Percentiles rank a stretch among this genome's conserved stretches.
Evolutionary conservation across 2,888 invertebrate species (phyloP).

Genomic region (Cistogaster globosa): DNA sequence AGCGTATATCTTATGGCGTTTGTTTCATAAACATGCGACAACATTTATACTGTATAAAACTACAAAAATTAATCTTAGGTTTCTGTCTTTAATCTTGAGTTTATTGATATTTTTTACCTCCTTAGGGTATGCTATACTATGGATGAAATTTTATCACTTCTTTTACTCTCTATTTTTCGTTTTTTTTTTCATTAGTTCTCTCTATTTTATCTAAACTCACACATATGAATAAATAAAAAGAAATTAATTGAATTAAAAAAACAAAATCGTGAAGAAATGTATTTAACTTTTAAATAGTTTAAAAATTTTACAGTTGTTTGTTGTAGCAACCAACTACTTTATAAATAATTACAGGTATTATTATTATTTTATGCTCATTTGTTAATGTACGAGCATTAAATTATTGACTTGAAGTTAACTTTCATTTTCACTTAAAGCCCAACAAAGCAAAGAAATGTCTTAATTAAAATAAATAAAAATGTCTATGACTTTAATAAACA

Average conservation of each 20-base stretch:
- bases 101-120: background rate
- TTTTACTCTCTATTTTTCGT: background rate
- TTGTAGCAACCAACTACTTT: constrained; percentile 8
- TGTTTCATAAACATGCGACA: no score
- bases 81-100: constrained; percentile 62
- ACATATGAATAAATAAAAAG: background rate
- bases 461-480: constrained; percentile 1
- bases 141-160: background rate
- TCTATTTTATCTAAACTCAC: no score
- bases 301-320: constrained; percentile 52
- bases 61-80: constrained; percentile 5
- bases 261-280: constrained; percentile 23
- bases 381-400: constrained; percentile 26
- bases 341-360: constrained; percentile 49
- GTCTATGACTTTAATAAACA: background rate
- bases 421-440: constrained; percentile 57
- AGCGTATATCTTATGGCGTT: no score
- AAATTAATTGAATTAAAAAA: background rate
- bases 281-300: constrained; percentile 47
- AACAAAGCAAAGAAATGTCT: background rate
- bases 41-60: constrained; percentile 18
- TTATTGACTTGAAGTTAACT: constrained; percentile 46
- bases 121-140: constrained; percentile 31
- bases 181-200: background rate
- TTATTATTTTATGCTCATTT: constrained; percentile 23